phyloP scores from a whole-genome alignment of 2,797 vertebrate species.

The Melanotaenia parkinsoni region DNA sequence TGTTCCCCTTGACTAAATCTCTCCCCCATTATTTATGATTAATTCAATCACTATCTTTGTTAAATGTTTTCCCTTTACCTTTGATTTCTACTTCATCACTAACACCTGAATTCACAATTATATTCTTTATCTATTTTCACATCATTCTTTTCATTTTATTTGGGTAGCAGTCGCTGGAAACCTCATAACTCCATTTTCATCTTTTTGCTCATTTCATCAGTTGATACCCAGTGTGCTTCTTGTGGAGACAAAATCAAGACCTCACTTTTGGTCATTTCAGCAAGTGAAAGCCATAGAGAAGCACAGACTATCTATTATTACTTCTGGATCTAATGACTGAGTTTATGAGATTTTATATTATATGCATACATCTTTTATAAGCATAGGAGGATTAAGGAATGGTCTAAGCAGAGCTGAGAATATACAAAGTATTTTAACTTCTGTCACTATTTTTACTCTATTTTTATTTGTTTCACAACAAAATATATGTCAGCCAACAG shows the following conservation, averaged over 20 bases:
- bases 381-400: background rate
- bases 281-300: slow-evolving; percentile 47
- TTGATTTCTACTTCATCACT: slow-evolving; percentile 12
- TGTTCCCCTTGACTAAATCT: slow-evolving; percentile 27
- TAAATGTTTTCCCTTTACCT: background rate
- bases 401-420: no score
- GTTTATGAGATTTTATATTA: slow-evolving; percentile 47
- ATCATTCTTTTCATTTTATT: slow-evolving; percentile 28
- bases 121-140: slow-evolving; percentile 34
- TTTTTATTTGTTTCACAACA: no score
- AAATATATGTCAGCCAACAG: no score
- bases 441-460: no score
- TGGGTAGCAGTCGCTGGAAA: slow-evolving; percentile 44
- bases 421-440: no score
- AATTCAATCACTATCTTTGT: slow-evolving; percentile 1
- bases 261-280: slow-evolving; percentile 55
- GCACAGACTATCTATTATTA: slow-evolving; percentile 40
- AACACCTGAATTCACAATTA: slow-evolving; percentile 4
- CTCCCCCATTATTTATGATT: slow-evolving; percentile 40
- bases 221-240: slow-evolving; percentile 35
- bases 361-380: slow-evolving; percentile 15
- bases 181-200: slow-evolving; percentile 51
- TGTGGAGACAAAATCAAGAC: slow-evolving; percentile 47
- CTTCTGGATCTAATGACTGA: slow-evolving; percentile 56
- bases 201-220: slow-evolving; percentile 58